A percentile compares a stretch with the other conserved stretches of the same genome.
phyloP scores from a whole-genome alignment of 2,113 vertebrate species.

The Axis porcinus region DNA sequence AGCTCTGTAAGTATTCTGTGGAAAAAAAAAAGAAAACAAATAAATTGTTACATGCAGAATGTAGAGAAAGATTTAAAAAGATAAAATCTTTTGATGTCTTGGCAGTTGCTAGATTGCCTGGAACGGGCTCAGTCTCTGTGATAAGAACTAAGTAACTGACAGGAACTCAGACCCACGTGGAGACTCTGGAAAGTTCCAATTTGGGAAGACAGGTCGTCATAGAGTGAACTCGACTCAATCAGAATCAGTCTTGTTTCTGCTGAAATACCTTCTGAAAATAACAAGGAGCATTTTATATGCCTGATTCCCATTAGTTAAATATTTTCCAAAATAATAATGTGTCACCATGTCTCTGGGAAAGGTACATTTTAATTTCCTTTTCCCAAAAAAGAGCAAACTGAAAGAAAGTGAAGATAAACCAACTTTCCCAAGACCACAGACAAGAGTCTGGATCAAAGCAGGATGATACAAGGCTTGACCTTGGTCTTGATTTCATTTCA shows the following conservation, averaged over 20 bases:
- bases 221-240: not conserved
- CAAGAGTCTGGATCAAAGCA: not conserved
- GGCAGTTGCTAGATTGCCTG: not conserved
- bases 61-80: conserved; percentile 70
- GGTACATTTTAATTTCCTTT: not conserved
- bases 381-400: not conserved
- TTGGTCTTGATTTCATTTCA: not conserved
- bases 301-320: not conserved
- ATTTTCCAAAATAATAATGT: not conserved
- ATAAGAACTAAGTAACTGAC: not conserved
- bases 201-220: not conserved
- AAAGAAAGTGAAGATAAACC: not conserved
- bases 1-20: conserved; percentile 70
- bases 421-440: not conserved
- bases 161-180: conserved; percentile 37
- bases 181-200: conserved; percentile 24
- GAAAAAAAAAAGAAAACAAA: conserved; percentile 72
- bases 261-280: conserved; percentile 12
- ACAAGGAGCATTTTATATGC: not conserved
- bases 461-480: not conserved
- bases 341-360: not conserved
- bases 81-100: conserved; percentile 56
- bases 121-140: not conserved
- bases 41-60: conserved; percentile 64
- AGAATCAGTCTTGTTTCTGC: conserved; percentile 13